These are phyloP conservation scores for Anoplolepis gracilipes DNA, from an alignment of 1,140 invertebrate genomes.

Conservation along the genomic window DNA sequence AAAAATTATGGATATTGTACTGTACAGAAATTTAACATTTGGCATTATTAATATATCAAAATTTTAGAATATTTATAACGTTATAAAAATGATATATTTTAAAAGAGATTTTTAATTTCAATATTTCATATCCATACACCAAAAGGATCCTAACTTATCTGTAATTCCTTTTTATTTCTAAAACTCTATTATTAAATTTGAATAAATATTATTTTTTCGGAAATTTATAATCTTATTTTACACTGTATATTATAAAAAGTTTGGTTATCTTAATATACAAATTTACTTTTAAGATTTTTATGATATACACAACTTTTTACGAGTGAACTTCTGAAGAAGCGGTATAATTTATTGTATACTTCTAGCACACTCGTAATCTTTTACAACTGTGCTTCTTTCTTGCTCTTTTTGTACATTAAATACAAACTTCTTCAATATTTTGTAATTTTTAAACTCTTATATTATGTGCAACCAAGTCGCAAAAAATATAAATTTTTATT, in stretches of 20 bases:
- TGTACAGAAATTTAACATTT: neutral
- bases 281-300: conserved; percentile 18
- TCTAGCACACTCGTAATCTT: conserved; percentile 11
- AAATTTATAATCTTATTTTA: neutral
- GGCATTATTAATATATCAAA: neutral
- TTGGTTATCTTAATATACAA: conserved; percentile 9
- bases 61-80: neutral
- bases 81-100: neutral
- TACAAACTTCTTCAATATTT: neutral
- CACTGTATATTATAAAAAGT: neutral
- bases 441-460: neutral
- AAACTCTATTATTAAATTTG: neutral
- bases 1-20: neutral
- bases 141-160: neutral
- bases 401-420: neutral
- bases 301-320: neutral
- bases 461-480: neutral
- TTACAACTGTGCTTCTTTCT: conserved; percentile 21
- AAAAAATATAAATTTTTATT: neutral
- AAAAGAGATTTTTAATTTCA: neutral
- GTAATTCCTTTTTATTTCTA: neutral
- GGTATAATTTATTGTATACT: conserved; percentile 7
- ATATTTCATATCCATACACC: no score
- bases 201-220: neutral
- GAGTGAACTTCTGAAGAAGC: conserved; percentile 25